Conservation (phyloP, 2,888 invertebrate genomes). For the Meganola albula region DNA sequence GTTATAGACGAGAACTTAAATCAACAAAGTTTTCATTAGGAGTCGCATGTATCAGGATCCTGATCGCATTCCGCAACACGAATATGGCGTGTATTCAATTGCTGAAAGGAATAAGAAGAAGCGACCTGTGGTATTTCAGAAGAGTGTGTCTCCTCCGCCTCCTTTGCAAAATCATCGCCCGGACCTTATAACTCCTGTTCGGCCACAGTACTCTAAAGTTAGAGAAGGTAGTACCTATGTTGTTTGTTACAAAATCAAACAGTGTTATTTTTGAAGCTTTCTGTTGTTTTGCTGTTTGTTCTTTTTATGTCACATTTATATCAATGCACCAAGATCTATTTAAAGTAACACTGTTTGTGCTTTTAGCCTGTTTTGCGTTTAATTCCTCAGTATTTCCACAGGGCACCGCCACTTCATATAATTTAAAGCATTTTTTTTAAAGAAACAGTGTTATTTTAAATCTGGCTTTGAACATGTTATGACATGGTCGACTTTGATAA, state of each 20-base stretch:
- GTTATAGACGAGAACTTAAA: constrained; percentile 26
- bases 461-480: constrained; percentile 7
- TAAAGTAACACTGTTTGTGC: constrained; percentile 56
- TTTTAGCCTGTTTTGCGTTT: constrained; percentile 29
- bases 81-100: constrained; percentile 61
- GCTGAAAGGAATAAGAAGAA: constrained; percentile 43
- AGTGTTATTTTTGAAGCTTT: constrained; percentile 39
- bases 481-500: too few species aligned
- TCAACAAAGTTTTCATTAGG: constrained; percentile 46
- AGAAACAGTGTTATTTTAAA: constrained; percentile 57
- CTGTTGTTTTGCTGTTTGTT: background rate
- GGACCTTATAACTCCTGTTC: constrained; percentile 28
- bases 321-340: constrained; percentile 19
- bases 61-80: constrained; percentile 53
- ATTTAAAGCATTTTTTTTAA: constrained; percentile 1
- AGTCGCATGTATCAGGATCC: constrained; percentile 50
- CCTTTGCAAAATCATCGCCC: constrained; percentile 39
- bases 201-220: constrained; percentile 47
- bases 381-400: constrained; percentile 39
- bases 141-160: constrained; percentile 45
- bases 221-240: constrained; percentile 42
- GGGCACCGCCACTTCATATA: constrained; percentile 41
- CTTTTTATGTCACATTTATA: background rate
- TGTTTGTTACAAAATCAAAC: constrained; percentile 27
- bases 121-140: constrained; percentile 39